Evolutionary conservation across 2,113 vertebrate genomes (phyloP), one percentile per base, ranked within the genome.

Genomic region (Zonotrichia leucophrys): DNA sequence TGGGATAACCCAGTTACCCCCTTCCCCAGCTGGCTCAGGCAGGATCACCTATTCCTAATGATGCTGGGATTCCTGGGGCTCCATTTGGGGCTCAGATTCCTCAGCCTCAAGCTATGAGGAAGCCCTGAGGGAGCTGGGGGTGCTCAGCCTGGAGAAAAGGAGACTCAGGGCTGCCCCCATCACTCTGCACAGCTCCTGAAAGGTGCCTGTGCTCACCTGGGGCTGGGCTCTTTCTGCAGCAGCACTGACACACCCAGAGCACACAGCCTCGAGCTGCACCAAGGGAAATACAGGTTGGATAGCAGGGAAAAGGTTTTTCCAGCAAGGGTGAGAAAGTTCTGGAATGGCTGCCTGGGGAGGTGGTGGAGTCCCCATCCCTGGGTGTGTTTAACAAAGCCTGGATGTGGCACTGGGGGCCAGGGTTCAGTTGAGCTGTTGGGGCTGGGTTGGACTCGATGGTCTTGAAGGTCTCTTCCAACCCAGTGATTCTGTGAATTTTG

Each of bases 61-160:
- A 21, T 7, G 3, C 17, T 31, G 67, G 23, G 12, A 18, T 50
- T 84, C 12, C 52, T 28, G 21, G 49, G 53, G 7, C 23, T 75
- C 1, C 0, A 0, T 42, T 1, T 87, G 33, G 35, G 11, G 20
- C 25, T 67, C 24, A 41, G 37, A 9, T 27, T 88, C 17, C 22
- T 21, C n/a, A 41, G 17, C 15, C 23, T 55, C 58, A 8, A 50
- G 15, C 56, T 58, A 5, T 24, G 56, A 35, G 56, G 56, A 15
- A 23, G 0, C 13, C 2, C 56, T n/a, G 56, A 35, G 56, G 56
- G 33, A n/a, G 56, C 56, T 58, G 56, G 56, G 56, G 56, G 9
- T 58, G 56, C 33, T n/a, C 33, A 15, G 20, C 33, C 56, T 58
- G 56, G 33, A 58, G 33, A 10, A 58, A n/a, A 58, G 56, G 56